Evolutionary conservation across 2,797 vertebrate species (phyloP).

Genomic region (Sebastes minor): DNA sequence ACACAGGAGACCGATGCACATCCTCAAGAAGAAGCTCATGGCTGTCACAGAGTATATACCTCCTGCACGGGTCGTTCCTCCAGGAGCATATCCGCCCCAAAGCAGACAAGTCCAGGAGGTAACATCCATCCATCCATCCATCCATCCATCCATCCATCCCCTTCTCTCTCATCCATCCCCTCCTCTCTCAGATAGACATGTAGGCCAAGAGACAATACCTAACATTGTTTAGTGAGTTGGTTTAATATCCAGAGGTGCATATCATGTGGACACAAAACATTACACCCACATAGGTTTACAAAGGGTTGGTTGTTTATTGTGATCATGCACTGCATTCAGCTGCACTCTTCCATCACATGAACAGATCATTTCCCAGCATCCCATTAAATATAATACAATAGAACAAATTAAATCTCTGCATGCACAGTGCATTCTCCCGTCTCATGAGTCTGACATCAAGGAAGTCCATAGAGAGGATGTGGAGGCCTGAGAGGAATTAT

Average conservation of each 20-base stretch:
- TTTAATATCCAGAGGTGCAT: neutral
- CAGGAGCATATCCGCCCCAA: conserved; percentile 68
- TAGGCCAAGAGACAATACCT: neutral
- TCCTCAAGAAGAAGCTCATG: conserved; percentile 91
- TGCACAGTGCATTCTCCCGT: neutral
- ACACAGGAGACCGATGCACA: conserved; percentile 88
- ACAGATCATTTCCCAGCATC: neutral
- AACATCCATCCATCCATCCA: neutral
- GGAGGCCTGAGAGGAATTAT: neutral
- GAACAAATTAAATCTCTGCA: neutral
- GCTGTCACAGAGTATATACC: conserved; percentile 90
- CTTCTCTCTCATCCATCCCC: neutral
- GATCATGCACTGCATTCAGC: neutral
- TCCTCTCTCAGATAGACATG: neutral
- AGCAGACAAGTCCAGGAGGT: conserved; percentile 62
- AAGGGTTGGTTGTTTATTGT: neutral
- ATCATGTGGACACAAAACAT: neutral
- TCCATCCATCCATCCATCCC: neutral
- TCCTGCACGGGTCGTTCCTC: conserved; percentile 74
- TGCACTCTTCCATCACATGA: too few species aligned
- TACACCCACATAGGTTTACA: neutral
- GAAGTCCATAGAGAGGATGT: neutral
- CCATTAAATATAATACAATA: neutral
- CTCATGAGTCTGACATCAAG: neutral
- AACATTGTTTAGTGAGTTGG: rapidly evolving